phyloP scores from a whole-genome alignment of 2,888 invertebrate species.

The Eutolmus rufibarbis region DNA sequence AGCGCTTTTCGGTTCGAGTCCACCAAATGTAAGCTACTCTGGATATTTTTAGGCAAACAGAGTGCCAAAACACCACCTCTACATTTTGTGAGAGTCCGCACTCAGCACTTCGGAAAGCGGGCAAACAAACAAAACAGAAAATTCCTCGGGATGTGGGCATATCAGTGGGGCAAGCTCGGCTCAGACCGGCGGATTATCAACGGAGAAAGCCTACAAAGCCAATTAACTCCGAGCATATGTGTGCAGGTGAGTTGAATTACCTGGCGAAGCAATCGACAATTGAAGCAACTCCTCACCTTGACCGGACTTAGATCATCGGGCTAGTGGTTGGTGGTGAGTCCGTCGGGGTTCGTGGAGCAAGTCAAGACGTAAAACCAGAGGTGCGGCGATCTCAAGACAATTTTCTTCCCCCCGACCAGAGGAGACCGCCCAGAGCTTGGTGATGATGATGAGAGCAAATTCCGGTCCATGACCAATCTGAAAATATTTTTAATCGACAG shows the following conservation, averaged over 20 bases:
- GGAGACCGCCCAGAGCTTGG: not conserved
- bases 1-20: not conserved
- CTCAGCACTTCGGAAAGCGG: not conserved
- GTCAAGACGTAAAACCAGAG: not conserved
- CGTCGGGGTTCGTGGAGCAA: not conserved
- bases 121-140: not conserved
- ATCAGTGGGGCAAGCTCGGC: not conserved
- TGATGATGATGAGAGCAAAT: not conserved
- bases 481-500: not conserved
- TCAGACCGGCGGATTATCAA: not conserved
- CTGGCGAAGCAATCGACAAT: not conserved
- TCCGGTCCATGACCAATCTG: not conserved
- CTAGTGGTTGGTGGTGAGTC: not conserved
- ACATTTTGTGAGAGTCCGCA: not conserved
- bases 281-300: not conserved
- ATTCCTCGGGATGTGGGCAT: not conserved
- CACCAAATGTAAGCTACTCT: not conserved
- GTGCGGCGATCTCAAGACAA: not conserved
- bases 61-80: not conserved
- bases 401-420: not conserved
- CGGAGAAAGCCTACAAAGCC: not conserved
- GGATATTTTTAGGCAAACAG: not conserved
- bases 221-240: not conserved
- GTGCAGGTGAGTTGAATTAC: not conserved
- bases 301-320: not conserved